A percentile compares a stretch with the other conserved stretches of the same genome.
These are phyloP conservation scores for Damaliscus lunatus DNA, from an alignment of 2,113 vertebrate species.

Conservation along the genomic window DNA sequence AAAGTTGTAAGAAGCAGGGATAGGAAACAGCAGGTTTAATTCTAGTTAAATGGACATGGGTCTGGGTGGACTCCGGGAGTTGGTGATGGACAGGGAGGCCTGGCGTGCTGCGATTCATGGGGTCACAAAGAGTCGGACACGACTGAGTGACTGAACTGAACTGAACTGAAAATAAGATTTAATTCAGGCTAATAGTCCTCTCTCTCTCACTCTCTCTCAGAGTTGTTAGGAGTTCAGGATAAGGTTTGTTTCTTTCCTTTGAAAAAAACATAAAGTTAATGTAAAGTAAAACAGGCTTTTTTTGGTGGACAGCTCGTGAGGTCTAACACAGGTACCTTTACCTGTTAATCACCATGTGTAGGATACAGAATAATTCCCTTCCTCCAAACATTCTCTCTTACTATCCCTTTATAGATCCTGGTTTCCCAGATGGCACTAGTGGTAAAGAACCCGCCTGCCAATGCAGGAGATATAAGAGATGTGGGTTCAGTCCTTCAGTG, in stretches of 20 bases:
- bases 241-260: neutral
- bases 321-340: neutral
- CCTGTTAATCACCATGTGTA: neutral
- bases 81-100: neutral
- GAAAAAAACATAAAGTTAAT: neutral
- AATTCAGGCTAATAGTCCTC: neutral
- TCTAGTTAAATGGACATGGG: neutral
- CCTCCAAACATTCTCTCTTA: neutral
- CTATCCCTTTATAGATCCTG: neutral
- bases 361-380: neutral
- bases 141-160: neutral
- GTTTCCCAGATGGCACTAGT: neutral
- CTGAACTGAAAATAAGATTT: neutral
- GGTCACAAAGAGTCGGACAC: neutral
- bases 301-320: neutral
- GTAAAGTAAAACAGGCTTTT: neutral
- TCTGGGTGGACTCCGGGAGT: neutral
- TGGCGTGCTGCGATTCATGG: rapidly evolving
- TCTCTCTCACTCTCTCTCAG: neutral
- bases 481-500: neutral
- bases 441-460: neutral
- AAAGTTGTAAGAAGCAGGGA: neutral
- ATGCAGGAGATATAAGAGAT: neutral
- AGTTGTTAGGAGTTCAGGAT: neutral
- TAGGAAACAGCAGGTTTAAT: neutral